These are phyloP conservation scores for Drosophila mimica DNA, from an alignment of 2,888 invertebrate genomes.

Conservation along the genomic window DNA sequence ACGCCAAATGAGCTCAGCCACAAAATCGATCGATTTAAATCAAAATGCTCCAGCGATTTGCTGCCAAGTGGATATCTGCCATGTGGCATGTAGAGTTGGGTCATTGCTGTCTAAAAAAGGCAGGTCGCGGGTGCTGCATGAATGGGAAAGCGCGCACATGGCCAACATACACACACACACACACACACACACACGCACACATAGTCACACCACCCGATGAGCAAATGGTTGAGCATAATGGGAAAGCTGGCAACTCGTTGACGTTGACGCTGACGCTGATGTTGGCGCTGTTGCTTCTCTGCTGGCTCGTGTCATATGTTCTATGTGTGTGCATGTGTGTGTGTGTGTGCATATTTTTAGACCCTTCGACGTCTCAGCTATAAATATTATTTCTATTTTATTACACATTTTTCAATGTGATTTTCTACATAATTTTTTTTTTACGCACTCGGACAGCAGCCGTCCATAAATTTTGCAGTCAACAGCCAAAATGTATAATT, in stretches of 20 bases:
- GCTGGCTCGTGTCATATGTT: slow-evolving; percentile 20
- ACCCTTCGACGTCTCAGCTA: slow-evolving; percentile 79
- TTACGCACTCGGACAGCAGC: slow-evolving; percentile 46
- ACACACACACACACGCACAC: not conserved
- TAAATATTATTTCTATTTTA: slow-evolving; percentile 81
- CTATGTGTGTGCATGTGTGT: slow-evolving; percentile 8
- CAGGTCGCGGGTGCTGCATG: slow-evolving; percentile 72
- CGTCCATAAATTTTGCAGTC: slow-evolving; percentile 56
- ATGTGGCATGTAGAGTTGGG: slow-evolving; percentile 29
- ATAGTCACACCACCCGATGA: not conserved
- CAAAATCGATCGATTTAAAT: slow-evolving; percentile 80
- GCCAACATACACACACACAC: slow-evolving; percentile 33
- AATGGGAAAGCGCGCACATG: slow-evolving; percentile 73
- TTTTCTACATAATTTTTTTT: slow-evolving; percentile 57
- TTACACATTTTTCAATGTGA: slow-evolving; percentile 76
- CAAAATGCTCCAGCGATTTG: slow-evolving; percentile 61
- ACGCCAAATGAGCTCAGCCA: slow-evolving; percentile 79
- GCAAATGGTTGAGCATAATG: slow-evolving; percentile 17
- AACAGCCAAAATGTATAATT: slow-evolving; percentile 53
- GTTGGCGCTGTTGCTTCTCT: slow-evolving; percentile 48
- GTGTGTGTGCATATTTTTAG: slow-evolving; percentile 59
- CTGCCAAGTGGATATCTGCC: slow-evolving; percentile 48
- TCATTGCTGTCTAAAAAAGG: slow-evolving; percentile 51
- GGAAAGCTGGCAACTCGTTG: slow-evolving; percentile 48
- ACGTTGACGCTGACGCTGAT: slow-evolving; percentile 35